Base-by-base conservation (phyloP, 2,113 vertebrate genomes). In the Cettia cetti region DNA sequence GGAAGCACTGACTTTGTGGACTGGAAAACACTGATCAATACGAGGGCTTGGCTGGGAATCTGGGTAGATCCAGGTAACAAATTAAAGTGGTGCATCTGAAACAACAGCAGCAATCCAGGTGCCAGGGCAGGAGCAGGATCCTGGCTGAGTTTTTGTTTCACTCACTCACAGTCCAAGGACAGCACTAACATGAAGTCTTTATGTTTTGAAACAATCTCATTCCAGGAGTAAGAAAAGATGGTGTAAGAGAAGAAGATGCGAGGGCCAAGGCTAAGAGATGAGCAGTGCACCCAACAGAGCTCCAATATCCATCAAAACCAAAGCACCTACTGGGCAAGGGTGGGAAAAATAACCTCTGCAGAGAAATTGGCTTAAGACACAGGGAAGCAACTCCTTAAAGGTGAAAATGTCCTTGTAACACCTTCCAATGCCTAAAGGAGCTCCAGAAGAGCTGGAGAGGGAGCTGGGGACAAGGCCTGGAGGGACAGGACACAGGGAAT, bases 71-170 rank as follows among this genome's bases (percentile, higher is more conserved):
- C 70, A n/a, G 42, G 39, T 0, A 30, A 39, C 28, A 71, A 39
- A 60, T 15, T 8, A 15, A 61, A 42, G 14, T 1, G 23, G 40
- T 12, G 54, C 27, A 3, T 8, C 31, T 30, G 79, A 40, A 89
- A 39, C 5, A 44, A 23, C 0, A 1, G 61, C 20, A 52, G 44
- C 63, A 76, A 35, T 33, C 3, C 3, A 0, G 8, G 11, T 0
- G 5, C 37, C 4, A 4, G 19, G 47, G 69, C 16, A 33, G 59
- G 35, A 66, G 63, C 64, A 56, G 37, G 35, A 56, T 23, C 64
- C 81, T 20, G 9, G 1, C 4, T 23, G 64, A 54, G 24, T 0
- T 53, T 21, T 44, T n/a, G n/a, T 35, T 16, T 4, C 13, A 16
- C 68, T 47, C 57, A 57, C 11, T 6, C 3, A 10, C 1, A 52